Evolutionary conservation across 2,888 invertebrate species (phyloP).

Genomic region (Clusia tigrina): DNA sequence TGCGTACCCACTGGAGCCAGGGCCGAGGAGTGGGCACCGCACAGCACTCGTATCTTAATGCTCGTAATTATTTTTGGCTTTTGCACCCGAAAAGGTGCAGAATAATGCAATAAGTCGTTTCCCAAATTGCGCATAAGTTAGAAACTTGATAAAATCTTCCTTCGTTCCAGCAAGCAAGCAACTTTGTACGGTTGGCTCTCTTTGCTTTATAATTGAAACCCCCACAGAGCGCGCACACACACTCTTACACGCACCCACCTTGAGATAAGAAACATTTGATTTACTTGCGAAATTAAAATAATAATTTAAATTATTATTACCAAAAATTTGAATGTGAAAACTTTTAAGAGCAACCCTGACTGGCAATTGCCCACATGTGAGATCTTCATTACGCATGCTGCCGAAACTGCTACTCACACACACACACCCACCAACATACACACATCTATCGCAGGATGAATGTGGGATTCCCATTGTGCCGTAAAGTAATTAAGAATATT

Average conservation of each 20-base stretch:
- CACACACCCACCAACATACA: neutral
- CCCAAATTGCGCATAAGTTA: slow-evolving; percentile 12
- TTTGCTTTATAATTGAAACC: slow-evolving; percentile 7
- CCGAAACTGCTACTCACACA: neutral
- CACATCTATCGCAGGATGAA: neutral
- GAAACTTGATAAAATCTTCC: slow-evolving; percentile 7
- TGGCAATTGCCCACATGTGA: slow-evolving; percentile 1
- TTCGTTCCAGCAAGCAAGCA: too few relatives aligned
- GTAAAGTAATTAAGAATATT: slow-evolving; percentile 18
- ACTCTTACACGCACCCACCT: neutral
- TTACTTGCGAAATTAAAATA: slow-evolving; percentile 33
- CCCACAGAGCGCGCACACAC: neutral
- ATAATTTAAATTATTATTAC: slow-evolving; percentile 36
- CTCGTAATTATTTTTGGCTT: neutral
- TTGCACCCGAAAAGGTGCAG: slow-evolving; percentile 3
- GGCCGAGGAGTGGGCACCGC: neutral
- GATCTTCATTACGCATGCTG: slow-evolving; percentile 14
- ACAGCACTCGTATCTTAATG: neutral
- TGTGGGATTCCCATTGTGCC: neutral
- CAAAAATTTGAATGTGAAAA: slow-evolving; percentile 16
- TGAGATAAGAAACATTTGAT: slow-evolving; percentile 31
- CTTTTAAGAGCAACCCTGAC: slow-evolving; percentile 9
- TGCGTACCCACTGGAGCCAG: neutral
- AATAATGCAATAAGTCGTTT: slow-evolving; percentile 7
- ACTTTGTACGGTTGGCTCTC: too few relatives aligned